These are phyloP conservation scores for Pyrochroa serraticornis DNA, from an alignment of 2,888 invertebrate species.

Conservation along the genomic window DNA sequence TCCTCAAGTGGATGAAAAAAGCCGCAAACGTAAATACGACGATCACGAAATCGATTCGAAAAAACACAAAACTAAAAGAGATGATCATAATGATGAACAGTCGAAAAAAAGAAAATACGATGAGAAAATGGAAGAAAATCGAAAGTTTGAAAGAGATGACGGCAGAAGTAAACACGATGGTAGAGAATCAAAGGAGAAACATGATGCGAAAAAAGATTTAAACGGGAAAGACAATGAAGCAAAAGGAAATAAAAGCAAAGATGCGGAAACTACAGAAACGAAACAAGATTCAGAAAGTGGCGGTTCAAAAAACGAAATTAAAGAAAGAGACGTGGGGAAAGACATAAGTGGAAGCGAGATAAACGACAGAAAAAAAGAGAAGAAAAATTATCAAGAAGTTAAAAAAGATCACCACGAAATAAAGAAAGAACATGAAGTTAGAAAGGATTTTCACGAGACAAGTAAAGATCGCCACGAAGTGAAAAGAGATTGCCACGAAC, in stretches of 20 bases:
- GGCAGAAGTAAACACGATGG: conserved; percentile 1
- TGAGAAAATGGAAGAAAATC: conserved; percentile 13
- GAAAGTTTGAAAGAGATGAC: neutral
- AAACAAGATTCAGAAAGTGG: conserved; percentile 14
- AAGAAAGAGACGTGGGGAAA: neutral
- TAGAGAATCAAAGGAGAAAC: conserved; percentile 3
- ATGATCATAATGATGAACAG: neutral
- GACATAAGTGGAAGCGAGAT: conserved; percentile 10
- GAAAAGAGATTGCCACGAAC: conserved; percentile 13
- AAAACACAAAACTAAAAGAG: conserved; percentile 25
- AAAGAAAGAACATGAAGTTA: conserved; percentile 13
- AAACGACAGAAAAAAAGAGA: conserved; percentile 27
- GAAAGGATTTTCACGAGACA: conserved; percentile 11
- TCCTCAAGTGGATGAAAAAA: conserved; percentile 5
- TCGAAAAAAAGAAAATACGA: conserved; percentile 18
- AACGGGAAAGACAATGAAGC: neutral
- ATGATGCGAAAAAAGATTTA: conserved; percentile 13
- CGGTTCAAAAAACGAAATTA: conserved; percentile 9
- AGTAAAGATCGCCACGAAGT: no score
- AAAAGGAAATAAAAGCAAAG: conserved; percentile 14
- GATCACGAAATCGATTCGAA: conserved; percentile 7
- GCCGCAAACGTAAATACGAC: conserved; percentile 10
- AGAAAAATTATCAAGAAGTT: conserved; percentile 36
- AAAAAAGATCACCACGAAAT: conserved; percentile 9
- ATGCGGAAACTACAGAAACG: conserved; percentile 8